Conservation (phyloP, 2,113 vertebrate species). For the Ursus arctos region DNA sequence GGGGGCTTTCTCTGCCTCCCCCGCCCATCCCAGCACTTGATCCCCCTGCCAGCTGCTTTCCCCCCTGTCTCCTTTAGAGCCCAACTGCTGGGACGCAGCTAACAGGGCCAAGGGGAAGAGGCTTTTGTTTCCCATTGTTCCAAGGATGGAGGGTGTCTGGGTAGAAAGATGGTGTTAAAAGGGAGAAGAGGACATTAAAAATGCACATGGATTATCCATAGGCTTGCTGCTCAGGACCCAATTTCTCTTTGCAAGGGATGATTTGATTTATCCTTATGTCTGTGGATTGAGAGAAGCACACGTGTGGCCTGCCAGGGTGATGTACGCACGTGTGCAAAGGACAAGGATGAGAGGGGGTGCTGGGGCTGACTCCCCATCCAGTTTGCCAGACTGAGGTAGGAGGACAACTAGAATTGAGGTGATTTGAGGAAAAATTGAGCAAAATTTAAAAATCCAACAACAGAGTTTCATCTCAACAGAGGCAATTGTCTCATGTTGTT, state of each 20-base stretch:
- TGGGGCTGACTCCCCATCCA: background rate
- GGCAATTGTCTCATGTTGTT: background rate
- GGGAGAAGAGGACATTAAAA: background rate
- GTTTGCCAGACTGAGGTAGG: no score
- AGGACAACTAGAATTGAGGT: no score
- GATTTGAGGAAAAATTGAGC: background rate
- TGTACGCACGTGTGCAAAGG: background rate
- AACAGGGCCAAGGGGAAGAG: background rate
- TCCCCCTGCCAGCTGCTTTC: slow-evolving; percentile 2
- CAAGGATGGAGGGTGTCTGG: background rate
- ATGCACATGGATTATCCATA: background rate
- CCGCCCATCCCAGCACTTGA: background rate
- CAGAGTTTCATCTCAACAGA: background rate
- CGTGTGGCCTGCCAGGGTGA: background rate
- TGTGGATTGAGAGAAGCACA: background rate
- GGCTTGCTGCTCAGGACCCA: background rate
- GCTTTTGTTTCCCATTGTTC: background rate
- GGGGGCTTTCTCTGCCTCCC: background rate
- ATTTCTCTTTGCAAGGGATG: background rate
- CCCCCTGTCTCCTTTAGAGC: background rate
- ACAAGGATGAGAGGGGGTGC: background rate
- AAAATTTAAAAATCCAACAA: background rate
- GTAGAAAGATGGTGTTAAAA: background rate
- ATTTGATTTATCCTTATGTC: background rate
- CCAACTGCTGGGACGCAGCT: background rate